phyloP scores from a whole-genome alignment of 2,888 invertebrate genomes.

The Drosophila pseudotalamancana region DNA sequence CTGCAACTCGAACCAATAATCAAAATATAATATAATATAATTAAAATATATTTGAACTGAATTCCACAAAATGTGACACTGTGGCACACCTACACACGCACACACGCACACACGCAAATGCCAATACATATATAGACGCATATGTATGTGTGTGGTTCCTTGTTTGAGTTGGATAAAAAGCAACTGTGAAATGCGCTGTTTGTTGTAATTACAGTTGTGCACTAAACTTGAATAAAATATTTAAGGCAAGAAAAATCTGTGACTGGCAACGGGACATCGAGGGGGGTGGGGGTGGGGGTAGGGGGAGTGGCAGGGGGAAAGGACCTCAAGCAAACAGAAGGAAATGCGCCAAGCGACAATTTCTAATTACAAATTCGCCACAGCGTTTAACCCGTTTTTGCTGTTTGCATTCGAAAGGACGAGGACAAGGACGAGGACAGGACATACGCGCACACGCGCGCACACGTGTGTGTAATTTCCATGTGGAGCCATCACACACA shows the following conservation, averaged over 20 bases:
- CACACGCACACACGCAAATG: background rate
- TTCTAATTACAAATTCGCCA: constrained; percentile 83
- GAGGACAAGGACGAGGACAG: constrained; percentile 4
- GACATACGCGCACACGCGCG: constrained; percentile 48
- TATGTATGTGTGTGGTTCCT: background rate
- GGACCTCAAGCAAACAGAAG: constrained; percentile 64
- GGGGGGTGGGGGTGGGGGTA: background rate
- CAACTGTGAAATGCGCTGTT: constrained; percentile 1
- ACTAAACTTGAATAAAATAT: constrained; percentile 50
- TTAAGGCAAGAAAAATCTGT: constrained; percentile 43
- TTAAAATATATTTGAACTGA: background rate
- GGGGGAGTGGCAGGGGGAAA: background rate
- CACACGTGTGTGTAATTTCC: constrained; percentile 54
- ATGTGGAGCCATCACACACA: constrained; percentile 32
- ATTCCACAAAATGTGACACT: too few species aligned
- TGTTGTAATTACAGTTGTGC: constrained; percentile 36
- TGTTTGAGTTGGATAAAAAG: background rate
- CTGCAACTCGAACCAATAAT: too few species aligned
- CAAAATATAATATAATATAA: background rate
- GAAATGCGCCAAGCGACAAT: constrained; percentile 77
- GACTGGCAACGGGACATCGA: constrained; percentile 11
- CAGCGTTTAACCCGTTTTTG: constrained; percentile 79
- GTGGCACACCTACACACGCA: background rate
- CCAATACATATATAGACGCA: background rate
- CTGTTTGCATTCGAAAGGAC: constrained; percentile 48